Evolutionary conservation across 2,888 invertebrate genomes (phyloP).

Genomic region (Dynastes grantii): DNA sequence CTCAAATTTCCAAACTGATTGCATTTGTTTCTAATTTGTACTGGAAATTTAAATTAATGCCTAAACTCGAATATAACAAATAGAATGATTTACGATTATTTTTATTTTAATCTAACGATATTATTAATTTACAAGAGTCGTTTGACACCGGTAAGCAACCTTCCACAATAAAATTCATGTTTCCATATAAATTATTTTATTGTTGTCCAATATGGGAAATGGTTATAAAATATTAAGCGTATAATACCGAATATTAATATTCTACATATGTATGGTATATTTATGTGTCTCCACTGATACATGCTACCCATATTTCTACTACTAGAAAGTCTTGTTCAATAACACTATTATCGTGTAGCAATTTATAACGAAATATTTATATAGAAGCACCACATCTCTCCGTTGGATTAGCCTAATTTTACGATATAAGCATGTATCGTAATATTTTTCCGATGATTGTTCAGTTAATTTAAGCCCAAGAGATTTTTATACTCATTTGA

Average conservation of each 20-base stretch:
- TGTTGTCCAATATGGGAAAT: constrained; percentile 31
- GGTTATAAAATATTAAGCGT: constrained; percentile 19
- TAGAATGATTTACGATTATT: constrained; percentile 24
- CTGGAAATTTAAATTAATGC: constrained; percentile 1
- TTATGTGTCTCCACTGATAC: constrained; percentile 39
- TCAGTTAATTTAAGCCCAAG: neutral
- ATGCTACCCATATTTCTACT: constrained; percentile 39
- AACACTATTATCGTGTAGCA: constrained; percentile 39
- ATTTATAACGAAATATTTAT: constrained; percentile 38
- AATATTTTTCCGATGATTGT: neutral
- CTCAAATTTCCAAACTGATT: constrained; percentile 7
- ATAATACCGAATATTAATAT: constrained; percentile 35
- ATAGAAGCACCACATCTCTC: constrained; percentile 22
- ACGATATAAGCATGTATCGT: constrained; percentile 5
- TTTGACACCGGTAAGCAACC: constrained; percentile 29
- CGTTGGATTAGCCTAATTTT: constrained; percentile 27
- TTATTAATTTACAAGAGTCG: constrained; percentile 32
- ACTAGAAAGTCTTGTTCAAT: constrained; percentile 37
- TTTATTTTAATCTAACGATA: constrained; percentile 21
- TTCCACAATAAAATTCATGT: constrained; percentile 33
- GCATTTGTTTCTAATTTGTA: constrained; percentile 23
- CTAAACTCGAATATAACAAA: neutral
- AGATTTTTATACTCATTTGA: neutral
- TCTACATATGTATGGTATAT: constrained; percentile 34
- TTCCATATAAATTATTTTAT: constrained; percentile 23